These are phyloP conservation scores for Ageneiosus marmoratus DNA, from an alignment of 2,113 vertebrate species.

Conservation along the genomic window DNA sequence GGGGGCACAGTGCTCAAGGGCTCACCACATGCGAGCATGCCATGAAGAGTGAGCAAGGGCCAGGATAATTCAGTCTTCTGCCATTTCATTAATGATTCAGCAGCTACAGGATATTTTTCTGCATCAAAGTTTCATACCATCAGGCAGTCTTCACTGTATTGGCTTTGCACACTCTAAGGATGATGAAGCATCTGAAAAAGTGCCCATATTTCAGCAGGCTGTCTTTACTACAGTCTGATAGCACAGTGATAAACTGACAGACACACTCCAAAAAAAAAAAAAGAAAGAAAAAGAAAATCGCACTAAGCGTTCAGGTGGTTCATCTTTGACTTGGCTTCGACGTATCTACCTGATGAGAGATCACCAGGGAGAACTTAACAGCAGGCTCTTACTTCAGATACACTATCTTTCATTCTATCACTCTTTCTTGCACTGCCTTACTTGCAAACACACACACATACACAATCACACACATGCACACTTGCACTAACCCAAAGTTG, in stretches of 20 bases:
- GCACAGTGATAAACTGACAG: conserved; percentile 39
- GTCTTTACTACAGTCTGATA: conserved; percentile 38
- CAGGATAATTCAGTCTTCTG: conserved; percentile 55
- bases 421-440: not conserved
- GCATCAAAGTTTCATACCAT: conserved; percentile 70
- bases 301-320: conserved; percentile 33
- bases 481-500: not conserved
- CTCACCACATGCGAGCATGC: conserved; percentile 29
- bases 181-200: conserved; percentile 54
- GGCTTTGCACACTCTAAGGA: conserved; percentile 43
- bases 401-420: conserved; percentile 33
- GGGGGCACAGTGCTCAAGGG: conserved; percentile 23
- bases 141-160: conserved; percentile 56
- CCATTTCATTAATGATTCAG: conserved; percentile 69
- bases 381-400: conserved; percentile 37
- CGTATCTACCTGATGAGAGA: conserved; percentile 15
- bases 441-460: conserved; percentile 43
- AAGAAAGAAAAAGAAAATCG: not conserved
- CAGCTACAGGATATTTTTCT: conserved; percentile 67
- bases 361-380: conserved; percentile 30
- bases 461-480: conserved; percentile 18
- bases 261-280: conserved; percentile 21
- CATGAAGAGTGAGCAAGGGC: conserved; percentile 24
- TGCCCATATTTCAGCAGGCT: conserved; percentile 32
- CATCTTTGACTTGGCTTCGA: conserved; percentile 16